Base-by-base conservation (phyloP, 2,888 invertebrate species). In the Palloptera scutellata region DNA sequence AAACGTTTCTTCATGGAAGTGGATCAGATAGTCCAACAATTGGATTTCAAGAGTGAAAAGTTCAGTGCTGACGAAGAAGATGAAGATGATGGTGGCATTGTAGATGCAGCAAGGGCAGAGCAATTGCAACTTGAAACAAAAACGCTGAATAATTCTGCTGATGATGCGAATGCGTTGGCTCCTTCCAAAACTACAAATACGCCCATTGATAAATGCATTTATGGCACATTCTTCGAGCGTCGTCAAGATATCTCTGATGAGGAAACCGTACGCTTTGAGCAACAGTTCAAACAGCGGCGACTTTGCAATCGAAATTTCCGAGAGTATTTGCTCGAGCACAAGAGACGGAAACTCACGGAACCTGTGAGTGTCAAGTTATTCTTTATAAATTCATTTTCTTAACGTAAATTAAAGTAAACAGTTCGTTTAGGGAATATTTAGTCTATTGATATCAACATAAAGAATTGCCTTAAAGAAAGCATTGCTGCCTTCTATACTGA, bases 321-420 rank as follows among this genome's bases (percentile, higher is more conserved):
- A 72, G 88, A 89, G 78, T 89, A 94, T 83, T 81, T 95, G 20
- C 83, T 88, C 43, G 88, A 89, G 57, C 94, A 94, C 79, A 91
- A 91, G 79, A 88, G 89, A 69, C 86, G 92, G 72, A 89, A 92
- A 83, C 85, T 89, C 52, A 89, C 90, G 68, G 89, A 89, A 79
- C 90, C 91, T 83, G 91, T 92, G 85, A 83, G 84, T 63, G 2
- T 41, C 54, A n/a, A 19, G 12, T 53, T 58, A 6, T 57, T 30
- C 13, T 40, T 13, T 15, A 30, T 58, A 11, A 40, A 15, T 67
- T 53, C 48, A 10, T 48, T 42, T 11, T 12, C 45, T 51, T 10
- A 42, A 15, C 4, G 20, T 43, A 42, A 20, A n/a, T n/a, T n/a
- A n/a, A n/a, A n/a, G n/a, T n/a, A n/a, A n/a, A n/a, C n/a, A n/a